These are phyloP conservation scores for Amblyopsis hoosieri DNA, from an alignment of 2,797 vertebrate species.

Conservation along the genomic window DNA sequence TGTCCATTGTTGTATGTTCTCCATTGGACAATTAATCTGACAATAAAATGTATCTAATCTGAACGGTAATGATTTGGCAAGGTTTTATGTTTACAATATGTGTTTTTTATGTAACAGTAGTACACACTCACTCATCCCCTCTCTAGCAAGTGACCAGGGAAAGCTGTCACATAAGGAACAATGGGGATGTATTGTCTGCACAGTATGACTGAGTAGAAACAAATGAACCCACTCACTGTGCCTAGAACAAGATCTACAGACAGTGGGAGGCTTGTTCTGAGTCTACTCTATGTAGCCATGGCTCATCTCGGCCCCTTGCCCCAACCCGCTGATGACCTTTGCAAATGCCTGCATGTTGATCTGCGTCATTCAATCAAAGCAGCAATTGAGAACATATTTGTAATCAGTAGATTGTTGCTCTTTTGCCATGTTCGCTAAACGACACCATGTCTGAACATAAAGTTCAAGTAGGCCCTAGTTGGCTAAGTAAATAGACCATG, in stretches of 20 bases:
- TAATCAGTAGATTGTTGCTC: conserved; percentile 17
- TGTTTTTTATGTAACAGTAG: not conserved
- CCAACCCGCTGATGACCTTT: conserved; percentile 52
- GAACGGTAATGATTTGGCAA: conserved; percentile 7
- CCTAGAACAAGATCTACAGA: conserved; percentile 53
- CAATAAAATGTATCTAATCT: too few relatives aligned
- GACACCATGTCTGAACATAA: conserved; percentile 8
- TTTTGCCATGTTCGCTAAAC: conserved; percentile 31
- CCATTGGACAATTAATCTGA: too few relatives aligned
- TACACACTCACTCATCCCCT: not conserved
- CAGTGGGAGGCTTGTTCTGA: conserved; percentile 53
- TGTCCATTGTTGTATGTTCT: too few relatives aligned
- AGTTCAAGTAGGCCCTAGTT: not conserved
- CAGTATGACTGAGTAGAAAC: conserved; percentile 58
- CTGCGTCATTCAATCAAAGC: conserved; percentile 55
- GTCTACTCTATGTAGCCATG: conserved; percentile 26
- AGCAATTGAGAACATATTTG: conserved; percentile 32
- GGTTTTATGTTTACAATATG: not conserved
- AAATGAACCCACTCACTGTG: conserved; percentile 63
- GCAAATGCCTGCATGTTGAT: conserved; percentile 40
- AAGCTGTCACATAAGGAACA: conserved; percentile 57
- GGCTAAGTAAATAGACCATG: too few relatives aligned
- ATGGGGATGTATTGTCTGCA: conserved; percentile 52
- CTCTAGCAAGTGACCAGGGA: conserved; percentile 42
- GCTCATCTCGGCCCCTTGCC: conserved; percentile 37